Evolutionary conservation across 2,113 vertebrate genomes (phyloP), one percentile per base, ranked within the genome.

Genomic region (Mirza zaza): DNA sequence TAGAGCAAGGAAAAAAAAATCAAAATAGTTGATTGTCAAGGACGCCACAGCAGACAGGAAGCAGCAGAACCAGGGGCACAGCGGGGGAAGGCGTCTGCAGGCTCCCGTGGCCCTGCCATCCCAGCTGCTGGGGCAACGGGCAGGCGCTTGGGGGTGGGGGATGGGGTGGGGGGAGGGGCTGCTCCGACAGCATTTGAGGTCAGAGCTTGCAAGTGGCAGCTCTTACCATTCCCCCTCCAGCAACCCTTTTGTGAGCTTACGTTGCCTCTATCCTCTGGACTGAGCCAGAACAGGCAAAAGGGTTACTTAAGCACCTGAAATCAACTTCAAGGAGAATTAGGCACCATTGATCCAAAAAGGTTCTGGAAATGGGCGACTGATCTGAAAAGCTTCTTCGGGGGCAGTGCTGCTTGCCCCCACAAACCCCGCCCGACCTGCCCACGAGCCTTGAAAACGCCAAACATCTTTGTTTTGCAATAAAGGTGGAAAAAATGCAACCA

Each of bases 31-130:
- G 42, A 39, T 50, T 15, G 20, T n/a, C 39, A 2, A 14, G 15
- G n/a, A 12, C 0, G 5, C 42, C 34, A 8, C 15, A 2, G 2
- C 6, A 0, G 13, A 29, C 68, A 15, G 1, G 0, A 2, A 27
- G 27, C 0, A 8, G 34, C 50, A 7, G 73, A 39, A 39, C 42
- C 76, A 3, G 15, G 17, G 82, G 9, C 17, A 1, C 3, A 15
- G 77, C 21, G 14, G 32, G 11, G 25, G 27, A 8, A 17, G 2
- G 29, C 2, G 0, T 17, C 29, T 23, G 1, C 36, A 14, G 45
- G 2, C 45, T n/a, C 0, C 0, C 3, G 12, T 0, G 15, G 18
- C 36, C 52, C 39, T 17, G 42, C 10, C 1, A 2, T 68, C 71
- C 0, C 0, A 29, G 50, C 63, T 2, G 5, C 3, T 17, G 1